Evolutionary conservation across 2,797 vertebrate genomes (phyloP).

Genomic region (Squalus acanthias): DNA sequence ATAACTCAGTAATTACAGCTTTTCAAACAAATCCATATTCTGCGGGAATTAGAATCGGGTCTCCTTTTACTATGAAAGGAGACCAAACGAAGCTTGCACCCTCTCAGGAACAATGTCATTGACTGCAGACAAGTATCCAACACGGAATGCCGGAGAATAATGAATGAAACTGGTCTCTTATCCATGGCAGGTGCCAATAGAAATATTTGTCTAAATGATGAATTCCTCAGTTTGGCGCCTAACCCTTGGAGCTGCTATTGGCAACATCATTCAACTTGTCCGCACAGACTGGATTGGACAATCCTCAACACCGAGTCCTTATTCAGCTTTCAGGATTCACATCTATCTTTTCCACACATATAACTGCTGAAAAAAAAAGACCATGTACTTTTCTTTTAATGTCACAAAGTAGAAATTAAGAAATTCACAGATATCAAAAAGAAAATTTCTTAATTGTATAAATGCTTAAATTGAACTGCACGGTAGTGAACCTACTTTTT

Average conservation of each 20-base stretch:
- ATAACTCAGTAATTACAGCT: conserved; percentile 63
- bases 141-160: not conserved
- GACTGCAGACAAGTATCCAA: conserved; percentile 32
- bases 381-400: not conserved
- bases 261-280: conserved; percentile 21
- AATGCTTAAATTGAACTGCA: not conserved
- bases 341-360: not conserved
- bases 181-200: conserved; percentile 23
- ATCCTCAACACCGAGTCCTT: not conserved
- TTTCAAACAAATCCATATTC: conserved; percentile 45
- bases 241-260: conserved; percentile 20
- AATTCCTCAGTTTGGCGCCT: conserved; percentile 3
- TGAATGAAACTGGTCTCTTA: conserved; percentile 17
- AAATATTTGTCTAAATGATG: conserved; percentile 35
- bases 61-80: not conserved
- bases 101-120: conserved; percentile 6
- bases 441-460: not conserved
- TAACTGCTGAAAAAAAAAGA: not conserved
- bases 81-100: not conserved
- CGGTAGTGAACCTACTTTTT: not conserved
- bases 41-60: not conserved
- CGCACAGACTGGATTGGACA: not conserved
- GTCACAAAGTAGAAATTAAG: not conserved
- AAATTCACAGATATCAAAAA: not conserved
- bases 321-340: not conserved